Evolutionary conservation across 2,797 vertebrate genomes (phyloP), one percentile per base, ranked within the genome.

Genomic region (Hyperoplus lanceolatus): DNA sequence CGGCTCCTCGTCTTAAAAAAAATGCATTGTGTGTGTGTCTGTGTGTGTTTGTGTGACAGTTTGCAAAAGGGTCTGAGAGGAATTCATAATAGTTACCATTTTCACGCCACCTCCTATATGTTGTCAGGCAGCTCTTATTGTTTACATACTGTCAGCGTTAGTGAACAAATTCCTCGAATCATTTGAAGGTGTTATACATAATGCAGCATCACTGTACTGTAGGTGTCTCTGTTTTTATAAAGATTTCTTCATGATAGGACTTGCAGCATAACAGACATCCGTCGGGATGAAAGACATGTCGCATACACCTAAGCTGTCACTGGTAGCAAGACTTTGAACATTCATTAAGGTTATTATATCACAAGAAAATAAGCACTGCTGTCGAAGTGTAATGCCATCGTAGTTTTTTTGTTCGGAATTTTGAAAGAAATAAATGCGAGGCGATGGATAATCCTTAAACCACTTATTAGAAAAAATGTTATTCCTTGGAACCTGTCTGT

Each of bases 91-190:
- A 41, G 18, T 12, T 62, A 46, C 6, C 46, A 9, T 73, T 61
- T 73, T 13, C 45, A n/a, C 62, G 66, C 9, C 65, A 13, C 45
- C 21, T 43, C 16, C 58, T 7, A 0, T 18, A 0, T 18, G 67
- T 58, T 90, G 83, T 72, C 77, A 87, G 77, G 69, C 73, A 55
- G 75, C 62, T 73, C 60, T 71, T 63, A 79, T 79, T 89, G 86
- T 91, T 92, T 84, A 86, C 86, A 85, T 86, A 6, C 64, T 75
- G 79, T 58, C 80, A 59, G 57, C 60, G 73, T 68, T 73, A 46
- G 38, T 50, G 36, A 46, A 57, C n/a, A 21, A 38, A 74, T 8
- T 8, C 38, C 38, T 36, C 36, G 29, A 5, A 15, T 15, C 41
- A 51, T 42, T 5, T 7, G 14, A 13, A 1, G 13, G 6, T 21